A percentile compares a stretch with the other conserved stretches of the same genome.
Conservation (phyloP, 2,888 invertebrate genomes). For the Liodrosophila aerea region DNA sequence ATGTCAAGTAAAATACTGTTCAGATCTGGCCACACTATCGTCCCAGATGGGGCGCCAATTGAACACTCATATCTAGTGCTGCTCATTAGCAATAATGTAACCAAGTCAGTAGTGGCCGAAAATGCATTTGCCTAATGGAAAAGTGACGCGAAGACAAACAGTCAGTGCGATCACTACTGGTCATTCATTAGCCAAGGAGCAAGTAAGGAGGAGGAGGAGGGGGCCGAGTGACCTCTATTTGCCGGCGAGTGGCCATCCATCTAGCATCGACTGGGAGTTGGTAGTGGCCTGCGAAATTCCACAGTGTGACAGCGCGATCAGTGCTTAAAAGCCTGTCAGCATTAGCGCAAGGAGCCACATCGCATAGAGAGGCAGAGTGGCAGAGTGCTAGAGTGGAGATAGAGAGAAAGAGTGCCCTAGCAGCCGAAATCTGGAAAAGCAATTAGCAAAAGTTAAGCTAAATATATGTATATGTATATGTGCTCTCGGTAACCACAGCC, state of each 20-base stretch:
- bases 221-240: slow-evolving; percentile 27
- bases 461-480: slow-evolving; percentile 36
- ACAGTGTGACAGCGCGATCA: slow-evolving; percentile 47
- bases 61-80: not conserved
- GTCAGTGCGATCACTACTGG: not conserved
- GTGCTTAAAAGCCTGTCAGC: slow-evolving; percentile 69
- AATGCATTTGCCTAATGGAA: slow-evolving; percentile 1
- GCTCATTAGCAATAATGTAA: not conserved
- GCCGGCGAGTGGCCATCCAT: slow-evolving; percentile 9
- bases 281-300: slow-evolving; percentile 62
- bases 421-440: slow-evolving; percentile 64
- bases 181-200: not conserved
- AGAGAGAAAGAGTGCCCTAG: slow-evolving; percentile 45
- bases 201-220: not conserved
- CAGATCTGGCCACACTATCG: too few relatives aligned
- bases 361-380: not conserved
- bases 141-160: slow-evolving; percentile 17
- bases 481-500: slow-evolving; percentile 33
- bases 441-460: slow-evolving; percentile 58
- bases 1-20: too few relatives aligned
- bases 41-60: too few relatives aligned
- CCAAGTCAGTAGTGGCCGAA: not conserved
- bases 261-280: slow-evolving; percentile 28
- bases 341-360: slow-evolving; percentile 17
- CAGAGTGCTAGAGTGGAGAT: not conserved